Base-by-base conservation (phyloP, 35 echinoderm and acorn worm species). In the Lytechinus variegatus region DNA sequence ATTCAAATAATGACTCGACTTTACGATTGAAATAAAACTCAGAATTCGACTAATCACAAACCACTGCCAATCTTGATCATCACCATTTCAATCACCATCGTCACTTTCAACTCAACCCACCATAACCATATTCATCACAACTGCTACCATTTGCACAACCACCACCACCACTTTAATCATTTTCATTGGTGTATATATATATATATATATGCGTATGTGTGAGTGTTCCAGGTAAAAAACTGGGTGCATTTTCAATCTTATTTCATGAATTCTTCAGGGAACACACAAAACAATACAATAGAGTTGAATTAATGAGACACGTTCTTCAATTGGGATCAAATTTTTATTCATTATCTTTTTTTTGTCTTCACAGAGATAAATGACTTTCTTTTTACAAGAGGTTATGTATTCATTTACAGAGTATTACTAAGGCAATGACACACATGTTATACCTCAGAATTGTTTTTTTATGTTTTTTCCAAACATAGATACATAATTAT, bases 351-450 rank as follows among this genome's bases (percentile, higher is more conserved):
- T 79, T 79, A 24, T 79, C 19, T 8, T 19, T 79, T 72, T n/a
- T 79, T n/a, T 79, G 19, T 79, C n/a, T 79, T 79, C 66, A 72
- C 61, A 79, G 19, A 79, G 7, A 79, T 79, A 79, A 79, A 24
- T 79, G 66, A 24, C 66, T 79, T n/a, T 79, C 66, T 79, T n/a
- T 79, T n/a, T 79, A 79, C 61, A 79, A 24, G 66, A 79, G 21
- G 19, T 79, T 79, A 24, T 24, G 66, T 79, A 27, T n/a, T 79
- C 66, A 79, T 79, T 44, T 44, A 44, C 33, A 44, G 33, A 1
- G n/a, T 79, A 79, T 79, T 79, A 79, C 66, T 79, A 79, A 79
- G 66, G 66, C 66, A 79, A 79, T 79, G 16, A 79, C n/a, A 79
- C n/a, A 79, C 19, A n/a, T n/a, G 8, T 79, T 24, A 79, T 6